phyloP scores from a whole-genome alignment of 2,113 vertebrate genomes.

The Pogonocichla stellata region DNA sequence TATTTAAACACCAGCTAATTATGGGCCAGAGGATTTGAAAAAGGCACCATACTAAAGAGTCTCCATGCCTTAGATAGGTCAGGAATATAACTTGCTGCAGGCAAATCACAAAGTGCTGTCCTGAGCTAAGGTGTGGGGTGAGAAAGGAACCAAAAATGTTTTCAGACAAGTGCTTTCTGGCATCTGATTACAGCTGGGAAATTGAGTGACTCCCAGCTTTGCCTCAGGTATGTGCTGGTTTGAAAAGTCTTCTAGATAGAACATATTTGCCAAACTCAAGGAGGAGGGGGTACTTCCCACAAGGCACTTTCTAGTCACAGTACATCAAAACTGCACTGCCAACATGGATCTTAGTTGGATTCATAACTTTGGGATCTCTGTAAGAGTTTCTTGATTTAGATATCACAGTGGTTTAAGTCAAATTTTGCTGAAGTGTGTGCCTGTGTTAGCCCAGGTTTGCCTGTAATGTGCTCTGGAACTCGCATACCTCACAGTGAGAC shows the following conservation, averaged over 20 bases:
- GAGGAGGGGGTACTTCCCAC: neutral
- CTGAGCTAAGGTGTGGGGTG: neutral
- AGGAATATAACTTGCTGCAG: neutral
- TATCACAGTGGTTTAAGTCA: neutral
- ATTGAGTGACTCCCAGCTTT: neutral
- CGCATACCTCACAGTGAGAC: neutral
- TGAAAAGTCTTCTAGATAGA: neutral
- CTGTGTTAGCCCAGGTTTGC: neutral
- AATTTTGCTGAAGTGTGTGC: neutral
- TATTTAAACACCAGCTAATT: constrained; percentile 17
- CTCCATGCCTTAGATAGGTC: neutral
- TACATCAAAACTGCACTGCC: neutral
- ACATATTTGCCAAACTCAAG: neutral
- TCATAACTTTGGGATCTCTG: neutral
- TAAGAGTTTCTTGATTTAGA: neutral
- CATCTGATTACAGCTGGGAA: neutral
- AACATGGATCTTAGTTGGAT: neutral
- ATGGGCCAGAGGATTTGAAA: neutral
- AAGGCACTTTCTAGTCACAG: neutral
- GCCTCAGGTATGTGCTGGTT: neutral
- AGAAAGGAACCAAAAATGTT: neutral
- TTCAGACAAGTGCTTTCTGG: neutral
- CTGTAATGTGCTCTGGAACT: neutral
- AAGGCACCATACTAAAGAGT: neutral
- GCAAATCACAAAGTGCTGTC: neutral